Evolutionary conservation across 2,113 vertebrate species (phyloP).

Genomic region (Platycercus adscitus): DNA sequence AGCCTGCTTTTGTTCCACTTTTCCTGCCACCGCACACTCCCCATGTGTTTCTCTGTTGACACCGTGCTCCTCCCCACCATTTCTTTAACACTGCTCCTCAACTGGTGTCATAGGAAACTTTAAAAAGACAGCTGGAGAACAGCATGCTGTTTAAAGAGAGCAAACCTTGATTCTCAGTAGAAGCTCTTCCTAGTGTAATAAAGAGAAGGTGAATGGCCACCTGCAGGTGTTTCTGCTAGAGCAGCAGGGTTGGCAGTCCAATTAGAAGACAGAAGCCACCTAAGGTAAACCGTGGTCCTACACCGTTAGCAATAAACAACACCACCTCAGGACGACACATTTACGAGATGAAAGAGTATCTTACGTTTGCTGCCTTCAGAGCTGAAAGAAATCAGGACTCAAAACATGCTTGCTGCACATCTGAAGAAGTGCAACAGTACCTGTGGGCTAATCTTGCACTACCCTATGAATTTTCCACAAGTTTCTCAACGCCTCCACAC

Average conservation of each 20-base stretch:
- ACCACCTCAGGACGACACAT: not conserved
- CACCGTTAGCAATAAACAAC: not conserved
- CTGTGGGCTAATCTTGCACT: not conserved
- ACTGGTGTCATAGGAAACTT: not conserved
- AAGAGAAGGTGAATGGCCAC: not conserved
- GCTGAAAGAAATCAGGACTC: not conserved
- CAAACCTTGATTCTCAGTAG: not conserved
- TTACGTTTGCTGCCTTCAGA: not conserved
- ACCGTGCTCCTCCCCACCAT: not conserved
- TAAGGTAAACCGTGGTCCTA: not conserved
- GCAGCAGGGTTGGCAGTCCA: not conserved
- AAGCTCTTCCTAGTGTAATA: not conserved
- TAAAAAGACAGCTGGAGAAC: not conserved
- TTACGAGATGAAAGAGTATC: not conserved
- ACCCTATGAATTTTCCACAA: not conserved
- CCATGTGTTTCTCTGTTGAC: not conserved
- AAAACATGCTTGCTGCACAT: rapidly evolving
- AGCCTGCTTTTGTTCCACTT: not conserved
- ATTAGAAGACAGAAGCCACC: not conserved
- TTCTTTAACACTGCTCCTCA: not conserved
- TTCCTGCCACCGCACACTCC: not conserved
- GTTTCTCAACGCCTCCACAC: not conserved
- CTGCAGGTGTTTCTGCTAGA: not conserved
- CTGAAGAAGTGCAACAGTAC: not conserved
- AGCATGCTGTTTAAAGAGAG: not conserved